Evolutionary conservation across 1,140 invertebrate genomes (phyloP), one percentile per base, ranked within the genome.

Genomic region (Pseudomyrmex sp.): DNA sequence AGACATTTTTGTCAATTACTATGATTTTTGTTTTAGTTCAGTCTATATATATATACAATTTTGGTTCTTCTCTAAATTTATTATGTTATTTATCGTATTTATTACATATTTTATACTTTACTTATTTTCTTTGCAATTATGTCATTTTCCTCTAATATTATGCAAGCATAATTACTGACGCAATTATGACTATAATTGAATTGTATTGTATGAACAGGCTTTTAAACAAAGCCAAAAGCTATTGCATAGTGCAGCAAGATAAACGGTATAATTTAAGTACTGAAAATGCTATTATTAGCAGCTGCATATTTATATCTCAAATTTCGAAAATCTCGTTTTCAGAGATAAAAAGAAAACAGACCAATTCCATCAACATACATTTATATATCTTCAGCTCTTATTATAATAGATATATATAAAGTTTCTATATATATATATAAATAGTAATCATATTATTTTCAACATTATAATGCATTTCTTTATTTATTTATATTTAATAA

Each of bases 291-390:
- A 18, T 56, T 68, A 35, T 5, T 35, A 35, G 35, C 35, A 35
- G 26, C 62, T 35, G 7, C 12, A 66, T 2, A 66, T n/a, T 12
- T 68, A 77, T 46, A 66, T 35, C 0, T 68, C 4, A 77, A 66
- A 77, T 68, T 68, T 68, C 35, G 74, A 35, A 65, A 75, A 54
- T 77, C 50, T 68, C 13, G 4, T 77, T 77, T 23, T 23, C 23
- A 23, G 23, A 23, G 2, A 26, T 26, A 26, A 26, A 26, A 26
- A 26, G 23, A 44, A 56, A 23, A 56, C 62, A 73, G 3, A 50
- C 46, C 20, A 12, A n/a, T 66, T 26, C 20, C 20, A 75, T 63
- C 44, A 23, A 12, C 26, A 15, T 23, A 44, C 1, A 18, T 23
- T 4, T 26, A 20, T 54, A 65, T 65, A 52, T 52, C 50, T 10